Evolutionary conservation across 2,888 invertebrate species (phyloP).

Genomic region (Phengaris alcon): DNA sequence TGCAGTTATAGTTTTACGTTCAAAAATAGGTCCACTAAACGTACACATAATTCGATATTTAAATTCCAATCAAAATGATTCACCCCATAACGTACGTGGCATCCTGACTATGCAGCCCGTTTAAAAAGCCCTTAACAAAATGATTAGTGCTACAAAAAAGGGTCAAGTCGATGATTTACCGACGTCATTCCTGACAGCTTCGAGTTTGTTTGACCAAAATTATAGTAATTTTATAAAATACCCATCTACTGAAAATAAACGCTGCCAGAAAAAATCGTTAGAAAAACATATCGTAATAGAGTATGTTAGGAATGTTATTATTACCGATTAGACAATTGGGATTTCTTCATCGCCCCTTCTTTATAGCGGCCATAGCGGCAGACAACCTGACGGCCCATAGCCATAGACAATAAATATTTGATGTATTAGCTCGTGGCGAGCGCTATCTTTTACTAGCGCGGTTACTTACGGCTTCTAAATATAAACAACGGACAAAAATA

Average conservation of each 20-base stretch:
- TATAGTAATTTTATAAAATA: conserved; percentile 77
- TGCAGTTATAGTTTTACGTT: not conserved
- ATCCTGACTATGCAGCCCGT: conserved; percentile 71
- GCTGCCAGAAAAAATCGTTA: conserved; percentile 53
- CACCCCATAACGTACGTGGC: conserved; percentile 69
- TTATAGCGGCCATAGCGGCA: conserved; percentile 10
- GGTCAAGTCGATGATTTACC: conserved; percentile 72
- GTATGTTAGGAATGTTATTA: conserved; percentile 58
- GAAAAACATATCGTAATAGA: conserved; percentile 59
- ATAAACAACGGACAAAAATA: not conserved
- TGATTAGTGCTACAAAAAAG: conserved; percentile 72
- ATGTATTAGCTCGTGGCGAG: conserved; percentile 15
- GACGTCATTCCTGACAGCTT: conserved; percentile 75
- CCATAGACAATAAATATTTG: conserved; percentile 14
- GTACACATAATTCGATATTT: conserved; percentile 18
- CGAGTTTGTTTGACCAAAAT: conserved; percentile 74
- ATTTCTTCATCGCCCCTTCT: conserved; percentile 46
- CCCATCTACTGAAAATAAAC: conserved; percentile 73
- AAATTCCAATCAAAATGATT: conserved; percentile 28
- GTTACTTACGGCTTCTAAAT: not conserved
- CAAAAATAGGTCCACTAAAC: not conserved
- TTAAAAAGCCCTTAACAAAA: conserved; percentile 77
- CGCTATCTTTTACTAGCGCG: not conserved
- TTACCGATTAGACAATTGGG: conserved; percentile 36
- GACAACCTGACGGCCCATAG: conserved; percentile 16